Evolutionary conservation across 1,140 invertebrate species (phyloP).

Genomic region (Camponotus floridanus): DNA sequence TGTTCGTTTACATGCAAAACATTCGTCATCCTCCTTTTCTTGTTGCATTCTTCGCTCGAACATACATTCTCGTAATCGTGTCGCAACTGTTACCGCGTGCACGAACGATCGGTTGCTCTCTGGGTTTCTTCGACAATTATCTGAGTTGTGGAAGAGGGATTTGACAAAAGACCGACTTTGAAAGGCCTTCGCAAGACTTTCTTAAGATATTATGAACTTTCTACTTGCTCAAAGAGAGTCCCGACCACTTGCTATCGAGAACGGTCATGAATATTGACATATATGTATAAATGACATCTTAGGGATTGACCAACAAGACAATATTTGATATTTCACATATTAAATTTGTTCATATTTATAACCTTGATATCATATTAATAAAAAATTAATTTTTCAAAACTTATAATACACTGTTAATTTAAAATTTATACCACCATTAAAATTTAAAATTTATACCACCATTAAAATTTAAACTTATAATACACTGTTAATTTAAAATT

Average conservation of each 20-base stretch:
- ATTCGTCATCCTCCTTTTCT: not conserved
- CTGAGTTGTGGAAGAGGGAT: conserved; percentile 10
- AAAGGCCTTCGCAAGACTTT: conserved; percentile 43
- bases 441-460: too few species aligned
- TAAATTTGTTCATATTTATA: not conserved
- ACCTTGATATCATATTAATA: not conserved
- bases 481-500: not conserved
- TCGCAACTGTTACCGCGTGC: conserved; percentile 64
- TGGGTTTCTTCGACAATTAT: conserved; percentile 37
- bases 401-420: not conserved
- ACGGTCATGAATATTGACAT: conserved; percentile 7
- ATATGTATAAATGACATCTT: not conserved
- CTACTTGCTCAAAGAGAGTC: conserved; percentile 46
- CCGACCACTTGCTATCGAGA: not conserved
- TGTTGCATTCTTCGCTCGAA: conserved; percentile 50
- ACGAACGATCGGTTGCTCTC: conserved; percentile 38
- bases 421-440: too few species aligned
- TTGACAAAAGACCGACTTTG: conserved; percentile 32
- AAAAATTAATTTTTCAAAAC: conserved; percentile 1
- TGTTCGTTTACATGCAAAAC: conserved; percentile 15
- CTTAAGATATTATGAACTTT: conserved; percentile 49
- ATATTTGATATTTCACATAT: not conserved
- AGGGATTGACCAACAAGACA: not conserved
- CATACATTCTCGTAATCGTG: conserved; percentile 65
- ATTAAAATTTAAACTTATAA: not conserved